These are phyloP conservation scores for Notodonta dromedarius DNA, from an alignment of 2,888 invertebrate species.

Conservation along the genomic window DNA sequence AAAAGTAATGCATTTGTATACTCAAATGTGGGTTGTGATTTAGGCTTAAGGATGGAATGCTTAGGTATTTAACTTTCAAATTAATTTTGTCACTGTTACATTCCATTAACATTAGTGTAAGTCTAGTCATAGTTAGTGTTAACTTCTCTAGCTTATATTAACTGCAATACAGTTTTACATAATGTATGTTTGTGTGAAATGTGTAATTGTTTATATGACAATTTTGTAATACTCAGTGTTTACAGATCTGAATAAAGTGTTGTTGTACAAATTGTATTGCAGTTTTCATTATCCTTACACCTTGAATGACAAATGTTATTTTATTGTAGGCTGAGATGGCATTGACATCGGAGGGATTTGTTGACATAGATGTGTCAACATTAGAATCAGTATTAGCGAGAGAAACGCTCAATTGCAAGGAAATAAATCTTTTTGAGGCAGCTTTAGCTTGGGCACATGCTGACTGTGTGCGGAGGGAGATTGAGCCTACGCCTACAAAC, in stretches of 20 bases:
- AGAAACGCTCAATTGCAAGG: conserved; percentile 97
- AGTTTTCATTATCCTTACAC: conserved; percentile 75
- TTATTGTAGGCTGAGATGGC: conserved; percentile 96
- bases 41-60: conserved; percentile 53
- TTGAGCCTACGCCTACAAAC: conserved; percentile 92
- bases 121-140: conserved; percentile 56
- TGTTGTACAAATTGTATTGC: conserved; percentile 80
- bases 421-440: conserved; percentile 95
- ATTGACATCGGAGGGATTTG: conserved; percentile 96
- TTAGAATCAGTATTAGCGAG: conserved; percentile 95
- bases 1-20: conserved; percentile 46
- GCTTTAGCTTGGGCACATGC: conserved; percentile 97
- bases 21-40: conserved; percentile 77
- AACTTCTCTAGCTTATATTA: conserved; percentile 40
- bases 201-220: conserved; percentile 60
- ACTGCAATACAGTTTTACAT: conserved; percentile 81
- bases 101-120: conserved; percentile 40
- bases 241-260: conserved; percentile 71
- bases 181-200: conserved; percentile 59
- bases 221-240: conserved; percentile 61
- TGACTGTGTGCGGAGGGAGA: conserved; percentile 93
- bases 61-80: conserved; percentile 23
- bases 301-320: conserved; percentile 48
- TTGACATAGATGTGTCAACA: conserved; percentile 97
- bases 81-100: conserved; percentile 38